phyloP scores from a whole-genome alignment of 2,888 invertebrate species.

The Neoscelio sp. region DNA sequence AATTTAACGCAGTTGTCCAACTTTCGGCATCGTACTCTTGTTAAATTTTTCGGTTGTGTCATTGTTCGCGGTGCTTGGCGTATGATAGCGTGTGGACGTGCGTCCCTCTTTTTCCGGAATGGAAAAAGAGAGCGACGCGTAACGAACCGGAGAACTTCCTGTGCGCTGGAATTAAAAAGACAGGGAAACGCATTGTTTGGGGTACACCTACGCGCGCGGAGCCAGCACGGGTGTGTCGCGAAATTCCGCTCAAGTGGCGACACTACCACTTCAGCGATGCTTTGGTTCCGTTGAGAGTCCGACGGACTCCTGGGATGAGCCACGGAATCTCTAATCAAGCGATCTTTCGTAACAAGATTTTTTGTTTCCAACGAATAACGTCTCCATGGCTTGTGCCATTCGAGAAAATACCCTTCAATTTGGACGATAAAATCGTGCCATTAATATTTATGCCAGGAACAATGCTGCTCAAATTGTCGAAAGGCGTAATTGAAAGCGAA shows the following conservation, averaged over 20 bases:
- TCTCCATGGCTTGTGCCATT: too few relatives aligned
- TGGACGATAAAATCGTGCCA: slow-evolving; percentile 6
- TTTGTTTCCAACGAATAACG: background rate
- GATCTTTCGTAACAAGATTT: slow-evolving; percentile 5
- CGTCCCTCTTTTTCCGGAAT: slow-evolving; percentile 45
- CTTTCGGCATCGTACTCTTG: too few relatives aligned
- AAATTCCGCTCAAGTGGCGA: slow-evolving; percentile 72
- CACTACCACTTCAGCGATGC: slow-evolving; percentile 37
- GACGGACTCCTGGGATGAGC: slow-evolving; percentile 30
- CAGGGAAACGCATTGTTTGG: slow-evolving; percentile 77
- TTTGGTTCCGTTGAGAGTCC: slow-evolving; percentile 14
- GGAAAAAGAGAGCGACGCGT: slow-evolving; percentile 57
- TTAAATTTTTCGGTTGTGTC: slow-evolving; percentile 19
- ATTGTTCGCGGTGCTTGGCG: slow-evolving; percentile 7
- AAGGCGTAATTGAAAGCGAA: background rate
- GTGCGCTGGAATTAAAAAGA: slow-evolving; percentile 71
- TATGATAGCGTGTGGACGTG: background rate
- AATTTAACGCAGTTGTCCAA: too few relatives aligned
- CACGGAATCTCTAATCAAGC: slow-evolving; percentile 44
- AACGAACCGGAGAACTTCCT: slow-evolving; percentile 65
- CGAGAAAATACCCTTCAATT: too few relatives aligned
- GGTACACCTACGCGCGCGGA: slow-evolving; percentile 68
- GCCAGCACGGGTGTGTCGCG: slow-evolving; percentile 74
- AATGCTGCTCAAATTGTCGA: background rate
- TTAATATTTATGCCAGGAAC: background rate